Base-by-base conservation (phyloP, 2,888 invertebrate species). In the Cheilosia pagana region DNA sequence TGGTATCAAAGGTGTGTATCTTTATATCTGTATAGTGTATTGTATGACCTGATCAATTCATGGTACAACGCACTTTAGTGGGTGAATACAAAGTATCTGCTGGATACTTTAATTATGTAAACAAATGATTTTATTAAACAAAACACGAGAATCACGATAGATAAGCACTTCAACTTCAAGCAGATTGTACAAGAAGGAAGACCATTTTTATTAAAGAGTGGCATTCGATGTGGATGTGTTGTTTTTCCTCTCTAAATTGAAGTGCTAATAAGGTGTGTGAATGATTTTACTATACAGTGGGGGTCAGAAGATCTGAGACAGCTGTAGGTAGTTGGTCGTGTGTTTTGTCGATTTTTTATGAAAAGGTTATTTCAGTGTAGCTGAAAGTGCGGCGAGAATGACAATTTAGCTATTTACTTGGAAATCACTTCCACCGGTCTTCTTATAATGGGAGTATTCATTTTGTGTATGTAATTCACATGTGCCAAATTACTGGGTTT, bases 61-160 rank as follows among this genome's bases (percentile, higher is more conserved):
- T 60, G 28, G 53, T 77, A 65, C 28, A 57, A 57, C 57, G 55
- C 67, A 63, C 43, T 81, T 79, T 50, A 10, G 43, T 60, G 28
- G 65, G 45, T 62, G 41, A 48, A 48, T 68, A 55, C 60, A 55
- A 45, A 43, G 31, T 75, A 81, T 68, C 81, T 10, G 70, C 70
- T 70, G 70, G 81, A 81, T 77, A 77, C 60, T 65, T 77, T n/a
- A 60, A 79, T 43, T 60, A 63, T 59, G 77, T 82, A 82, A 82
- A 82, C 81, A 81, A 48, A 72, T 71, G 57, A 35, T 65, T 71
- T 31, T 8, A 25, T 23, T 31, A 68, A 68, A 62, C 55, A 62
- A 81, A 78, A 53, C 43, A 70, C 50, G 48, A 23, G 16, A 35
- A 67, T 19, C 14, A 25, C 23, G 25, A 50, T 65, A n/a, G 28